Evolutionary conservation across 1,140 invertebrate genomes (phyloP), one percentile per base, ranked within the genome.

Genomic region (Copidosoma floridanum): DNA sequence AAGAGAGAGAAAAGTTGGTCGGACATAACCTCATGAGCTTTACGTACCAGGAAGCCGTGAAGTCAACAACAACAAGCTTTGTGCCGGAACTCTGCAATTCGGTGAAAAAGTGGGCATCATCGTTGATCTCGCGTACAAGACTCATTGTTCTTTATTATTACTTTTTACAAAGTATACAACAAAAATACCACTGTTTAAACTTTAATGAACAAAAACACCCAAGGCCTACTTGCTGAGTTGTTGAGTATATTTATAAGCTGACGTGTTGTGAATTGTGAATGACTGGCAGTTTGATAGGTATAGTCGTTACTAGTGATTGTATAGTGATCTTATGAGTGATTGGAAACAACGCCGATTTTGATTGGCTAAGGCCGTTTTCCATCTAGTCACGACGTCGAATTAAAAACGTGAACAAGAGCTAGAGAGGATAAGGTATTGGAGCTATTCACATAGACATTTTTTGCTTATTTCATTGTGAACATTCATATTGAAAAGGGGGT

Each of bases 31-130:
- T 59, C 20, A 51, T 67, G 52, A 47, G 40, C n/a, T n/a, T n/a
- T 40, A 68, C 83, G 83, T 82, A 94, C 93, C 93, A 95, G 68
- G 85, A 88, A 44, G 93, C 93, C 21, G 92, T 94, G 72, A 95
- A 98, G 81, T 98, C 94, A 1, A 92, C 95, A 14, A 98, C 89
- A 23, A 97, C 93, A n/a, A 98, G 81, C 77, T 93, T 95, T 2
- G 86, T 85, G 1, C 90, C 89, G 18, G 93, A 92, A 70, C 83
- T 86, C 7, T 83, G 76, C 71, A 97, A 81, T 83, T 96, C 92
- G 12, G 83, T 76, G 71, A 91, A 87, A 72, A 96, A 96, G 72
- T 95, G 89, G 11, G 84, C 76, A 79, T 95, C 92, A 71, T 91
- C 81, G 29, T 81, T 82, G 51, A 89, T 81, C 53, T 81, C 78